These are phyloP conservation scores for Circus cinereus DNA, from an alignment of 2,797 vertebrate genomes.

Conservation along the genomic window DNA sequence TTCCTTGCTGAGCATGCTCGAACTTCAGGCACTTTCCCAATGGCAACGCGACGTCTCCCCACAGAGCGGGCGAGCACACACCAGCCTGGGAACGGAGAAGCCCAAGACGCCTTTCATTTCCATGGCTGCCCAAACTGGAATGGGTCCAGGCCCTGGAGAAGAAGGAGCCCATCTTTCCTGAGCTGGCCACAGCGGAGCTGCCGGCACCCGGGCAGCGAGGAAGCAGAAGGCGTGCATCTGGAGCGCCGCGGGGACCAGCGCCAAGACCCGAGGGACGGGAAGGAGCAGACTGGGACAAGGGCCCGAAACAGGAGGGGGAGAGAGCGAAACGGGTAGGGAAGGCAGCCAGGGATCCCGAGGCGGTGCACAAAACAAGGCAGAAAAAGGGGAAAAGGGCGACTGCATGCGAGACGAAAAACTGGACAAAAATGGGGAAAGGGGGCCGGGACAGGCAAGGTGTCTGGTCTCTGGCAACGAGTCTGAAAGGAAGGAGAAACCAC, in stretches of 20 bases:
- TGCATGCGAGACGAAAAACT: background rate
- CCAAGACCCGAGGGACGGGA: background rate
- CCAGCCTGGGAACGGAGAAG: background rate
- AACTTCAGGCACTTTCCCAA: background rate
- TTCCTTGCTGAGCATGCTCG: accelerated
- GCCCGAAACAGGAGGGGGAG: background rate
- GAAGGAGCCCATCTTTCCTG: background rate
- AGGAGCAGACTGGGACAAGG: background rate
- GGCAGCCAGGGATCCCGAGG: background rate
- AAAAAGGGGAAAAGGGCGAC: background rate
- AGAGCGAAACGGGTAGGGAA: background rate
- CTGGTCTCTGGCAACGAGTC: background rate
- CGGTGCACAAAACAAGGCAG: background rate
- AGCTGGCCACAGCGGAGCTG: accelerated
- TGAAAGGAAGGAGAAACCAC: background rate
- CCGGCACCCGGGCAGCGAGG: background rate
- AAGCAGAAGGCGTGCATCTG: background rate
- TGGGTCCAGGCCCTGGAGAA: background rate
- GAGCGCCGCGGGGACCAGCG: background rate
- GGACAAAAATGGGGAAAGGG: background rate
- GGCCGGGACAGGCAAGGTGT: background rate
- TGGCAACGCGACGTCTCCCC: accelerated
- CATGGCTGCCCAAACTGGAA: background rate
- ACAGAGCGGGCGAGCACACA: accelerated
- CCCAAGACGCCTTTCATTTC: background rate